Evolutionary conservation across 1,140 invertebrate genomes (phyloP), one percentile per base, ranked within the genome.

Genomic region (Drosophila littoralis): DNA sequence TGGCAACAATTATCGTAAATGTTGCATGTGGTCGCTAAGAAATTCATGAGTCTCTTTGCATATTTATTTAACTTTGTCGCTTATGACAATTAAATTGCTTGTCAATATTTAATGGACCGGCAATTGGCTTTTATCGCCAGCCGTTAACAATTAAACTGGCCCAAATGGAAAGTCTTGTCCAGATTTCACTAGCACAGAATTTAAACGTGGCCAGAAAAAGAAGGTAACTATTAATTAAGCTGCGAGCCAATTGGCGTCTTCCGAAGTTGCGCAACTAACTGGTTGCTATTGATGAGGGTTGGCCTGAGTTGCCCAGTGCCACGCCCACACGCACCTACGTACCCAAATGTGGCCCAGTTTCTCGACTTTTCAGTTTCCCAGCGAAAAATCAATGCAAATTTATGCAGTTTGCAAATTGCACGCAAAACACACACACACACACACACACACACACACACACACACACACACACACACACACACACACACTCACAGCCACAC

Each of bases 121-220:
- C 46, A 54, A 69, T 75, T 69, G 28, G 42, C 36, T 50, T 40
- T 61, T 61, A 58, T 61, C 33, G 48, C 15, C 33, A 28, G 15
- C 43, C 38, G 22, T 17, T 13, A 36, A 36, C 42, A 58, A 59
- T 45, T 67, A 35, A 57, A 46, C 32, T n/a, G 12, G 55, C 12
- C 54, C 9, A 58, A 51, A 60, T 57, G 46, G 63, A 79, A 79
- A 76, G 73, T 66, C 42, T 45, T 71, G 67, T 64, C 36, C 60
- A 67, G 52, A 73, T 71, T 75, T 80, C 48, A 59, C 78, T 50
- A 8, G 38, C 33, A 40, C 1, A 45, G 15, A 50, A 50, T 32
- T 22, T n/a, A 13, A 35, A 10, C n/a, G 6, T 35, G 15, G 33
- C 43, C 35, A 22, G 2, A 28, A 52, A 7, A n/a, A 28, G 22